Evolutionary conservation across 1,140 invertebrate species (phyloP).

Genomic region (Ips typographus): DNA sequence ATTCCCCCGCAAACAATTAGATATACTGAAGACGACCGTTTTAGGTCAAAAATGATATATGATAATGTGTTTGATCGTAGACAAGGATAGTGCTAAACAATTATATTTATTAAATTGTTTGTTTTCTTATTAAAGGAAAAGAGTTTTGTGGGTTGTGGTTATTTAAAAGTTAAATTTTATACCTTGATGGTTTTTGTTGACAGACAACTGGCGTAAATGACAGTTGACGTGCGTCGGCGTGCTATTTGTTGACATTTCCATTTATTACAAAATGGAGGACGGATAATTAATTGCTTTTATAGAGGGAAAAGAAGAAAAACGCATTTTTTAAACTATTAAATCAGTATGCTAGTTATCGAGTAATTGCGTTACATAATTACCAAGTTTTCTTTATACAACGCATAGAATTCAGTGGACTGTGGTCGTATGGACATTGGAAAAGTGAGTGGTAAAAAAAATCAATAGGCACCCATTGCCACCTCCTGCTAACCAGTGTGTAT

Average conservation of each 20-base stretch:
- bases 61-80: slow-evolving; percentile 52
- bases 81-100: slow-evolving; percentile 38
- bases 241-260: too few species aligned
- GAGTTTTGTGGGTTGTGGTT: too few species aligned
- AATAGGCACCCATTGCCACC: background rate
- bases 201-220: too few species aligned
- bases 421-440: background rate
- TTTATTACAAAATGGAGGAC: background rate
- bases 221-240: too few species aligned
- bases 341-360: background rate
- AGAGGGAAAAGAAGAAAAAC: background rate
- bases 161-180: too few species aligned
- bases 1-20: slow-evolving; percentile 66
- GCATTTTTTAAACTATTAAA: background rate
- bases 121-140: too few species aligned
- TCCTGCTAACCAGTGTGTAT: background rate
- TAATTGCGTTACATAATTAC: background rate
- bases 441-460: slow-evolving; percentile 2
- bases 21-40: slow-evolving; percentile 54
- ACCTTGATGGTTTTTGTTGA: too few species aligned
- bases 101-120: background rate
- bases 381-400: background rate
- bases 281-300: background rate
- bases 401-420: background rate
- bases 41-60: slow-evolving; percentile 53